Base-by-base conservation (phyloP, 2,888 invertebrate species). In the Cosmopolites sordidus region DNA sequence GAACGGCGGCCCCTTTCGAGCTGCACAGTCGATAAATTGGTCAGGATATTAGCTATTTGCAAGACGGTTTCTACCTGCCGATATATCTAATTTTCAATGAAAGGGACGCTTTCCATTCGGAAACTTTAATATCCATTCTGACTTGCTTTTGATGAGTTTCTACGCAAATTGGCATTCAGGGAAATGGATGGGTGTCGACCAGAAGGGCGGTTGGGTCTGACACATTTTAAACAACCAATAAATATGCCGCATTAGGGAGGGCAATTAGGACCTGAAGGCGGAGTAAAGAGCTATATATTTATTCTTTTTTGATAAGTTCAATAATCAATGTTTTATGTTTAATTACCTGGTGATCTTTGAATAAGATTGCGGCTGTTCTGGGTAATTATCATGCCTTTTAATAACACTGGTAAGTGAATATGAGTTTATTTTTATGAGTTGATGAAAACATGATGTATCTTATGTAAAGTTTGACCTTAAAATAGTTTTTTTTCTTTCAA, bases 21-120 rank as follows among this genome's bases (percentile, higher is more conserved):
- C 33, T 11, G 33, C n/a, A 12, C n/a, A 6, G 11, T 3, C n/a
- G 3, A n/a, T 12, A 33, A 33, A 33, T 33, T 33, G 33, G 11
- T 43, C 53, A 56, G 64, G 64, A 64, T 64, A 64, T 64, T 63
- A 59, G 56, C 60, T 51, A 64, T 63, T 64, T 62, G 56, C 54
- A 50, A 63, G 53, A 54, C 54, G 58, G 60, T 58, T 62, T 60
- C 57, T 58, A 59, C 62, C 60, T 63, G 60, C 60, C 62, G 62
- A 63, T 63, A 64, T 58, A 53, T 58, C 62, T 64, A 65, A 65
- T 63, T 64, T 61, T 44, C 58, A 45, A 53, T 48, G 45, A 44
- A 33, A 51, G 40, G 33, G 53, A 18, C 60, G 62, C 61, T 61
- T 58, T 53, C 50, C 46, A 59, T 47, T 55, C 51, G 62, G 62